These are phyloP conservation scores for Parasteatoda lunata DNA, from an alignment of 2,888 invertebrate genomes.

Conservation along the genomic window DNA sequence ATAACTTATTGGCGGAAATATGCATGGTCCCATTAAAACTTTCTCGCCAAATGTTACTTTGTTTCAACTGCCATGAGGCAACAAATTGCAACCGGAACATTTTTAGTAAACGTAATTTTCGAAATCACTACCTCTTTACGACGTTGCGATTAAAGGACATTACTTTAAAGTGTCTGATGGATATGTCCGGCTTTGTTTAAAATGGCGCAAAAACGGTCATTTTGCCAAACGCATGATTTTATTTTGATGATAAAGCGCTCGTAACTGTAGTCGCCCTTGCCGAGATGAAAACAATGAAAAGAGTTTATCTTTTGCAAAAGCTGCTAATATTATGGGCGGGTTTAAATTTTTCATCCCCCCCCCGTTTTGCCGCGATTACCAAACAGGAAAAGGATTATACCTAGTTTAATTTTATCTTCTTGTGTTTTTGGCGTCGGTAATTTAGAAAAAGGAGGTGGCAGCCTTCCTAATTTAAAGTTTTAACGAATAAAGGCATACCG, in stretches of 20 bases:
- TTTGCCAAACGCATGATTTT: neutral
- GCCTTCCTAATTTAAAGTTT: neutral
- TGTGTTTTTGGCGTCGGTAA: neutral
- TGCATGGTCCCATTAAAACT: too few species aligned
- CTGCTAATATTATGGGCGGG: neutral
- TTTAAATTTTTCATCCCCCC: neutral
- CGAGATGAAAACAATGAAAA: neutral
- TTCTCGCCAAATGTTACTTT: too few species aligned
- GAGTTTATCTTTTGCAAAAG: constrained; percentile 10
- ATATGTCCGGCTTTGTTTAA: constrained; percentile 1
- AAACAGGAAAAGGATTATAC: constrained; percentile 48
- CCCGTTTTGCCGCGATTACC: neutral
- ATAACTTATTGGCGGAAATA: too few species aligned
- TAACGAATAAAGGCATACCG: too few species aligned
- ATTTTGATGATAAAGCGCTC: constrained; percentile 4
- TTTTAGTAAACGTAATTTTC: neutral
- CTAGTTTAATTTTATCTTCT: constrained; percentile 44
- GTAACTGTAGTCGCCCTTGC: neutral
- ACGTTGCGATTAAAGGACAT: neutral
- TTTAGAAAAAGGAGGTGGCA: too few species aligned
- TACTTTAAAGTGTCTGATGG: constrained; percentile 7
- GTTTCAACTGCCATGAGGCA: neutral
- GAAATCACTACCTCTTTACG: neutral
- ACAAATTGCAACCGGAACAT: neutral
- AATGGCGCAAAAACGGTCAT: constrained; percentile 1